Evolutionary conservation across 2,797 vertebrate genomes (phyloP), one percentile per base, ranked within the genome.

Genomic region (Spinus olivaceus): DNA sequence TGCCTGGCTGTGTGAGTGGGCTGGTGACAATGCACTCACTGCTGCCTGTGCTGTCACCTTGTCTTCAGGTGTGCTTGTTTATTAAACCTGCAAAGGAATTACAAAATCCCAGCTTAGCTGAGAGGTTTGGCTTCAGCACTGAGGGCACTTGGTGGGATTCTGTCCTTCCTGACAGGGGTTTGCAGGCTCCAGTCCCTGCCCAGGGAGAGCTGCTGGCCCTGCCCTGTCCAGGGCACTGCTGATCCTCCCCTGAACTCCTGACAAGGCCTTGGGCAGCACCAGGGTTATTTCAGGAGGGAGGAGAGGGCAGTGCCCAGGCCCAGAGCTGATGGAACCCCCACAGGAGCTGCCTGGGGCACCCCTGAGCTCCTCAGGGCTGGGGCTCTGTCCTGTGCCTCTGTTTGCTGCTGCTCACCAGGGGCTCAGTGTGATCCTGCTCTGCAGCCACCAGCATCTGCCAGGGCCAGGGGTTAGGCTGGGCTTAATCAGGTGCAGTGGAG

Each of bases 281-380:
- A 8, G 46, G 50, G 35, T 12, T 22, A 0, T 46, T 64, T 41
- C 64, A 10, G 19, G 2, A 59, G 51, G 32, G 56, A 87, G 51
- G 25, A 17, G 61, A 78, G 32, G 10, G 16, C n/a, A 16, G 0
- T 12, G 73, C 57, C 39, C 50, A 35, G 18, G 64, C 9, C 35
- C 56, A 42, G 83, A 47, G 71, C 23, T 41, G 16, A 13, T 10
- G 13, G 47, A 47, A 41, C 20, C 35, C 35, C 27, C 2, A 0
- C 1, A 1, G 33, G 46, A 53, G 28, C 72, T 65, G 59, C 70
- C 65, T 28, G 30, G 44, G 47, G 4, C 42, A 10, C 11, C 41
- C 24, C 77, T 35, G 32, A 24, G 44, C 50, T 47, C 51, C 73
- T 46, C 22, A 0, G 2, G 60, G 32, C 42, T 0, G 0, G 41